These are phyloP conservation scores for Apodemia hepburni DNA, from an alignment of 2,888 invertebrate genomes.

Conservation along the genomic window DNA sequence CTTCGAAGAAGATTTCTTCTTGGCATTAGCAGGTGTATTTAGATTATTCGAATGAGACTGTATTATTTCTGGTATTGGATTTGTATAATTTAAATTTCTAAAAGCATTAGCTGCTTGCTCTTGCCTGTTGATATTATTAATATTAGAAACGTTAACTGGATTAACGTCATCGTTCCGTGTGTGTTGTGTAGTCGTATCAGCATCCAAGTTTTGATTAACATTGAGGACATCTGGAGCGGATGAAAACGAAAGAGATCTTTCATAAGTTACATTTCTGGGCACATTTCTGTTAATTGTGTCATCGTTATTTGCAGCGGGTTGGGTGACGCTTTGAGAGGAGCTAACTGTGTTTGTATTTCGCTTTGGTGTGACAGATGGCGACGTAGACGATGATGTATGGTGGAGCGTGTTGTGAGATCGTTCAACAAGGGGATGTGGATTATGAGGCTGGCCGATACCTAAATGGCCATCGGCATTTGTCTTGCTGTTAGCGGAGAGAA, in stretches of 20 bases:
- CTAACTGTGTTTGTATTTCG: constrained; percentile 53
- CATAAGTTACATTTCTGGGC: constrained; percentile 56
- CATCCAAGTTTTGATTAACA: constrained; percentile 67
- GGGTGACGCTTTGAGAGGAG: constrained; percentile 33
- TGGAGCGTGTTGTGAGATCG: constrained; percentile 77
- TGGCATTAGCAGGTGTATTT: constrained; percentile 52
- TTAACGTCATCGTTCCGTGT: constrained; percentile 40
- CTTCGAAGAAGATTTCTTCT: constrained; percentile 70
- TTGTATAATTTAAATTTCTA: constrained; percentile 59
- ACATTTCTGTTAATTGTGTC: constrained; percentile 37
- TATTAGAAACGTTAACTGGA: constrained; percentile 45
- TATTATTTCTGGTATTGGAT: constrained; percentile 67
- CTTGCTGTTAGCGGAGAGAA: constrained; percentile 87
- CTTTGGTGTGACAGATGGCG: constrained; percentile 55
- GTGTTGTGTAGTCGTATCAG: constrained; percentile 36
- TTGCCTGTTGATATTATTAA: constrained; percentile 56
- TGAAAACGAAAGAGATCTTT: constrained; percentile 67
- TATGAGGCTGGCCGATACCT: constrained; percentile 53
- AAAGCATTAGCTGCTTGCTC: constrained; percentile 48
- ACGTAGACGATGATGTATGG: constrained; percentile 50
- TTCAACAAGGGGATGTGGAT: constrained; percentile 72
- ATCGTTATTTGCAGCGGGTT: constrained; percentile 36
- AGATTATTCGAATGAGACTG: constrained; percentile 69
- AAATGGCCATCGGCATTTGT: constrained; percentile 83
- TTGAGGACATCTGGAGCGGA: constrained; percentile 81